A percentile compares a stretch with the other conserved stretches of the same genome.
These are phyloP conservation scores for Spinus pinus DNA, from an alignment of 2,797 vertebrate species.

Conservation along the genomic window DNA sequence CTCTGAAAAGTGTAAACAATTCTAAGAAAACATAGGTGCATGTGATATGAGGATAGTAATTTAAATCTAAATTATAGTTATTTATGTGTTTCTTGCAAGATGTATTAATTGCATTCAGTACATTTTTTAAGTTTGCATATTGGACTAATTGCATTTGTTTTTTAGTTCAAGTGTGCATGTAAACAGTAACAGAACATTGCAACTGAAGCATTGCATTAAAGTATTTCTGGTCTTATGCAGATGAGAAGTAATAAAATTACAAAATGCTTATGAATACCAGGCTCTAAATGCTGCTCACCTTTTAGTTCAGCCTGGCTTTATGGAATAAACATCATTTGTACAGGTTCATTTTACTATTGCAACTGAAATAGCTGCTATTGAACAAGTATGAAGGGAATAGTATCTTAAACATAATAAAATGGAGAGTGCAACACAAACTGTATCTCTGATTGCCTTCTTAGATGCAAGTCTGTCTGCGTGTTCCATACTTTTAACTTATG, in stretches of 20 bases:
- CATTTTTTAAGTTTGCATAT: background rate
- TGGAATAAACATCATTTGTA: background rate
- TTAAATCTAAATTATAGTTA: background rate
- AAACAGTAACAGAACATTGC: background rate
- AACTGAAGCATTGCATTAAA: background rate
- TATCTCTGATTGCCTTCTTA: background rate
- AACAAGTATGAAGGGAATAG: background rate
- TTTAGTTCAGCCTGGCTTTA: background rate
- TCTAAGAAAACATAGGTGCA: background rate
- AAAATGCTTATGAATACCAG: background rate
- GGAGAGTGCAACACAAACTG: background rate
- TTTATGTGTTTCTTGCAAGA: background rate
- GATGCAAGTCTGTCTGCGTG: accelerated
- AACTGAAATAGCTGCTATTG: background rate
- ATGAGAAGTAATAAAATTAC: background rate
- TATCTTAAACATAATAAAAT: background rate
- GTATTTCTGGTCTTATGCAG: background rate
- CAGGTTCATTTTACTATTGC: background rate
- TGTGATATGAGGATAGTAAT: background rate
- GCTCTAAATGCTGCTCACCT: background rate
- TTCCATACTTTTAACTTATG: background rate
- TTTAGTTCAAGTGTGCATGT: background rate
- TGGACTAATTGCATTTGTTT: background rate
- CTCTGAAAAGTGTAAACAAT: background rate
- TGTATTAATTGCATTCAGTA: background rate